phyloP scores from a whole-genome alignment of 2,797 vertebrate genomes.

The Galaxias olidus region DNA sequence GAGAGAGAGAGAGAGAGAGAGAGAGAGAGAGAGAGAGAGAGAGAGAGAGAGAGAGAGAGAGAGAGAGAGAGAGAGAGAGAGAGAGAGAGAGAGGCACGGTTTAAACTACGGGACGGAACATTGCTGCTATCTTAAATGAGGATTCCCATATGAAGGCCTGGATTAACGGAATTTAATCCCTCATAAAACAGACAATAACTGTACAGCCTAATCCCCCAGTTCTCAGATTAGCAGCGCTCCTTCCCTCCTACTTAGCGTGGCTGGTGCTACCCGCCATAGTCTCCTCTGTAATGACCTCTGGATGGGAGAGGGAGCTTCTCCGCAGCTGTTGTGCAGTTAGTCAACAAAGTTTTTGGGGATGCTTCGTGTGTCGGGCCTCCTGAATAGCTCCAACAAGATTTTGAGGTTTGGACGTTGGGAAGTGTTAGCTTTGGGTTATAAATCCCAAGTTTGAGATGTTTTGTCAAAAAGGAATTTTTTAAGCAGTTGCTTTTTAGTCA shows the following conservation, averaged over 20 bases:
- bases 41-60: constrained; percentile 23
- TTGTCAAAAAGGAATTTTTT: too few relatives aligned
- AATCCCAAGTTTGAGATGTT: too few relatives aligned
- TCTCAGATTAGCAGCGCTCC: constrained; percentile 74
- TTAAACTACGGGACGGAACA: constrained; percentile 71
- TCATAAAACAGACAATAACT: constrained; percentile 85
- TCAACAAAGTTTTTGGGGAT: constrained; percentile 46
- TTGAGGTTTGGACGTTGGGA: too few relatives aligned
- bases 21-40: constrained; percentile 27
- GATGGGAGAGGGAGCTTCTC: constrained; percentile 56
- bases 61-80: constrained; percentile 9
- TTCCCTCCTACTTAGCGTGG: constrained; percentile 57
- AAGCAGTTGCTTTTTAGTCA: too few relatives aligned
- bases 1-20: constrained; percentile 13
- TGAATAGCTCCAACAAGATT: too few relatives aligned
- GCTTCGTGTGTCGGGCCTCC: not conserved
- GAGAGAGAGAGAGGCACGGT: constrained; percentile 15
- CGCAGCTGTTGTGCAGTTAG: constrained; percentile 39
- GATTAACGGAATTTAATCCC: constrained; percentile 83
- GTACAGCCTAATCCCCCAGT: constrained; percentile 76
- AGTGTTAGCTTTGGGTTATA: too few relatives aligned
- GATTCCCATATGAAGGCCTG: constrained; percentile 82
- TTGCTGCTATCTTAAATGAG: constrained; percentile 78
- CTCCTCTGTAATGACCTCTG: constrained; percentile 78
- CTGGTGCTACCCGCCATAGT: constrained; percentile 60